Conservation (phyloP, 2,888 invertebrate species). For the Scaptomyza reducta region DNA sequence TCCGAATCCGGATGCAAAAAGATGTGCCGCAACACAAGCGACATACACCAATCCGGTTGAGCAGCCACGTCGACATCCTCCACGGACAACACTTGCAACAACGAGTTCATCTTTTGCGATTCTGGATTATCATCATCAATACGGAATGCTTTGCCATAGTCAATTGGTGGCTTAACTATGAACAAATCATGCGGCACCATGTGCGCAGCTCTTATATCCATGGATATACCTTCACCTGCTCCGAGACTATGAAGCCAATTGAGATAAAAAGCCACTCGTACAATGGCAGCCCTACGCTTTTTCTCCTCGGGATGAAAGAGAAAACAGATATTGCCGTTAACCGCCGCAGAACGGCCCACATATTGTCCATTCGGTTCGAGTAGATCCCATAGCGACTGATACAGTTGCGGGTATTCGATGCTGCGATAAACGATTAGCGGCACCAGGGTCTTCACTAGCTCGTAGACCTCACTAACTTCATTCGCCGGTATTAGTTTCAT, state of each 20-base stretch:
- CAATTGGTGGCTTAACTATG: constrained; percentile 55
- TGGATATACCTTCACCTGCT: constrained; percentile 50
- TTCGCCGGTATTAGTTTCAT: constrained; percentile 52
- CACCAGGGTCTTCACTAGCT: constrained; percentile 71
- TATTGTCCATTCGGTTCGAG: constrained; percentile 70
- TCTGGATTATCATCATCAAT: constrained; percentile 19
- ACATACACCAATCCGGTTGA: too few species aligned
- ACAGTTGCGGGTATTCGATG: constrained; percentile 24
- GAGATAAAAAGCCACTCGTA: constrained; percentile 70
- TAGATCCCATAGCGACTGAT: constrained; percentile 61
- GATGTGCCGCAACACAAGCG: neutral
- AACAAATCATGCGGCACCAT: constrained; percentile 75
- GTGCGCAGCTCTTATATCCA: constrained; percentile 35
- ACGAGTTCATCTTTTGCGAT: constrained; percentile 52
- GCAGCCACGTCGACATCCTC: too few species aligned
- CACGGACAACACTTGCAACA: constrained; percentile 26
- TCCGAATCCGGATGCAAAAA: neutral
- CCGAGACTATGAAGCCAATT: constrained; percentile 45
- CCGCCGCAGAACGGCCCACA: constrained; percentile 66
- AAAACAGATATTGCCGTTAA: constrained; percentile 72
- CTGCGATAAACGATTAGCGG: constrained; percentile 67
- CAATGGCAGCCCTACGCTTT: constrained; percentile 70
- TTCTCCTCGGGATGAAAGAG: constrained; percentile 70
- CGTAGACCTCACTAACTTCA: constrained; percentile 63
- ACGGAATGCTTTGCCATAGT: constrained; percentile 67